phyloP scores from a whole-genome alignment of 1,140 invertebrate species.

The Drosophila ambigua region DNA sequence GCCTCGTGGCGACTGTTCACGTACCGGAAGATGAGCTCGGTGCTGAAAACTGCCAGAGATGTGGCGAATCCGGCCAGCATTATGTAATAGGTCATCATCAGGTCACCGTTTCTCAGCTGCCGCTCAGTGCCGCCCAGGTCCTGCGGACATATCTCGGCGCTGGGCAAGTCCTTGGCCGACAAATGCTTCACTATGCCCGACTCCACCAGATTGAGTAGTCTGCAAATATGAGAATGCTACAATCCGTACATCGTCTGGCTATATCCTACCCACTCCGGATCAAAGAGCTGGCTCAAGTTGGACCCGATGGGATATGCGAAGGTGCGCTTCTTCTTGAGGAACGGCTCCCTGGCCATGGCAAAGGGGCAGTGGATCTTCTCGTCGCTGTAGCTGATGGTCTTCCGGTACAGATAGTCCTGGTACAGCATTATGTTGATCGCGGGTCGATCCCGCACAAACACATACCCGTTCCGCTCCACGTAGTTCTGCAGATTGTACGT shows the following conservation, averaged over 20 bases:
- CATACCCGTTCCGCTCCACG: constrained; percentile 84
- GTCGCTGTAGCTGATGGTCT: constrained; percentile 84
- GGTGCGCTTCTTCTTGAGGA: constrained; percentile 87
- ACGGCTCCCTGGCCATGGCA: constrained; percentile 88
- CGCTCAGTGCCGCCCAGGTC: constrained; percentile 91
- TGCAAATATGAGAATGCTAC: constrained; percentile 78
- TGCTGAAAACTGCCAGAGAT: constrained; percentile 86
- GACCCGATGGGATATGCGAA: constrained; percentile 89
- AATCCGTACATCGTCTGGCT: neutral
- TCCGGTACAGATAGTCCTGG: constrained; percentile 87
- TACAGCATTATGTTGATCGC: constrained; percentile 88
- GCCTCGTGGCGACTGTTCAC: constrained; percentile 67
- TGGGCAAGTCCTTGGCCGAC: constrained; percentile 86
- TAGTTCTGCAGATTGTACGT: constrained; percentile 84
- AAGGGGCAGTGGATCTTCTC: constrained; percentile 89
- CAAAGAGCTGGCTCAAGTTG: constrained; percentile 86
- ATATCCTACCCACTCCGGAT: constrained; percentile 86
- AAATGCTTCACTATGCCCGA: constrained; percentile 89
- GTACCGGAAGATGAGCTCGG: constrained; percentile 86
- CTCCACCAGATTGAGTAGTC: constrained; percentile 88
- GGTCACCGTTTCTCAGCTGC: constrained; percentile 88
- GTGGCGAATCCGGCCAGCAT: constrained; percentile 87
- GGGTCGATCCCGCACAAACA: constrained; percentile 88
- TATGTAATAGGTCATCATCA: constrained; percentile 87
- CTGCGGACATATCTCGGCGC: constrained; percentile 90